Base-by-base conservation (phyloP, 2,888 invertebrate species). In the Netelia virgata region DNA sequence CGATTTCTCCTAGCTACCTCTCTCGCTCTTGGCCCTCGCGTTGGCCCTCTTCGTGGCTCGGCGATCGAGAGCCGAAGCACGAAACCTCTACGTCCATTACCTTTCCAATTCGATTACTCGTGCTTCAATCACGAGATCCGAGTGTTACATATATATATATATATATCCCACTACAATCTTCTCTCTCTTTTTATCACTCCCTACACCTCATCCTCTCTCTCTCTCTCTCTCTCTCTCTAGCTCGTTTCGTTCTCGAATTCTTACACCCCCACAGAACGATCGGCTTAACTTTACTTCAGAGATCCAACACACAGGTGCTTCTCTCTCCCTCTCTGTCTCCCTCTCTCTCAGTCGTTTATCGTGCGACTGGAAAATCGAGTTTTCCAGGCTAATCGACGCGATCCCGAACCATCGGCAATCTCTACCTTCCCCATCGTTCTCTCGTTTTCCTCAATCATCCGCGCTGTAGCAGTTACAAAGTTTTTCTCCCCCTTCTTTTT, bases 71-170 rank as follows among this genome's bases (percentile, higher is more conserved):
- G 76, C 68, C 76, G 63, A 74, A 84, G 73, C 84, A 84, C 82
- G 82, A 77, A 84, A 82, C 74, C 84, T 86, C 83, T 68, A 86
- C 87, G 87, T 87, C 87, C 86, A 87, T 87, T 87, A 87, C 85
- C 85, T 87, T 87, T 84, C 85, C 86, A 85, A 87, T 87, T 87
- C 87, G 83, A 87, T 87, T 87, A 87, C 85, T 82, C 83, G 86
- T 78, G 86, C 83, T 86, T 87, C 85, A 87, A 87, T 86, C 87
- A 82, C 80, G 83, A 83, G 70, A 85, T 81, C 66, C 79, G 59
- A 43, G 28, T 20, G 41, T 16, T 72, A 64, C 64, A 77, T 59
- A 47, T 47, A 50, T 69, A 64, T 66, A 47, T 66, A 66, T 66
- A 66, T 61, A 36, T 36, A 63, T 50, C 14, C 61, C 18, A 50